A percentile compares a stretch with the other conserved stretches of the same genome.
Conservation (phyloP, 2,888 invertebrate species). For the Selenia dentaria region DNA sequence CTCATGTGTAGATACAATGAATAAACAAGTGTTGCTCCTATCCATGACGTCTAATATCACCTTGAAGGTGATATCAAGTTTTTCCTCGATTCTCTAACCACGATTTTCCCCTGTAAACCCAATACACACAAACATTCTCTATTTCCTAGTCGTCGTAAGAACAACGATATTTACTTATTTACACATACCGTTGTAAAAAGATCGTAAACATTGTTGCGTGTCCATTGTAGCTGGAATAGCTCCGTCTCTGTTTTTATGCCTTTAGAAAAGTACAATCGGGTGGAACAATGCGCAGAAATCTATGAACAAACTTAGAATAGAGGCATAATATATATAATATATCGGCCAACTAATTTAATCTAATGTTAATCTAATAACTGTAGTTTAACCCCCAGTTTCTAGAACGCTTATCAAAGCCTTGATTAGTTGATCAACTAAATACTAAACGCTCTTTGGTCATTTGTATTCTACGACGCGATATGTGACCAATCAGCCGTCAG, state of each 20-base stretch:
- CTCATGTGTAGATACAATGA: too few relatives aligned
- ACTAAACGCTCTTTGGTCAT: too few relatives aligned
- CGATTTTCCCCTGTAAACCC: conserved; percentile 2
- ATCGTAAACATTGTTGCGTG: conserved; percentile 57
- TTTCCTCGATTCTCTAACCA: not conserved
- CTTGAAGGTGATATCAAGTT: not conserved
- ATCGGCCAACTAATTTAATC: too few relatives aligned
- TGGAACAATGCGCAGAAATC: conserved; percentile 24
- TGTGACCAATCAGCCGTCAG: too few relatives aligned
- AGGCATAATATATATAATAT: too few relatives aligned
- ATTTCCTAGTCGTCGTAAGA: conserved; percentile 25
- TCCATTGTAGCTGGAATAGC: conserved; percentile 52
- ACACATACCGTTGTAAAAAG: conserved; percentile 53
- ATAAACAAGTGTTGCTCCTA: not conserved
- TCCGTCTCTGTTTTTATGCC: conserved; percentile 48
- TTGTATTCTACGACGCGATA: too few relatives aligned
- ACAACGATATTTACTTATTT: conserved; percentile 51
- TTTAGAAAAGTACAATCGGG: conserved; percentile 39
- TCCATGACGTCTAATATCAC: not conserved
- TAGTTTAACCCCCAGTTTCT: too few relatives aligned
- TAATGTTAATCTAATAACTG: too few relatives aligned
- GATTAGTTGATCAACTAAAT: too few relatives aligned
- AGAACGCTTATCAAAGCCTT: too few relatives aligned
- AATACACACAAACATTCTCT: conserved; percentile 23
- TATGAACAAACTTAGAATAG: not conserved